Evolutionary conservation across 2,888 invertebrate species (phyloP).

Genomic region (Xiphydria camelus): DNA sequence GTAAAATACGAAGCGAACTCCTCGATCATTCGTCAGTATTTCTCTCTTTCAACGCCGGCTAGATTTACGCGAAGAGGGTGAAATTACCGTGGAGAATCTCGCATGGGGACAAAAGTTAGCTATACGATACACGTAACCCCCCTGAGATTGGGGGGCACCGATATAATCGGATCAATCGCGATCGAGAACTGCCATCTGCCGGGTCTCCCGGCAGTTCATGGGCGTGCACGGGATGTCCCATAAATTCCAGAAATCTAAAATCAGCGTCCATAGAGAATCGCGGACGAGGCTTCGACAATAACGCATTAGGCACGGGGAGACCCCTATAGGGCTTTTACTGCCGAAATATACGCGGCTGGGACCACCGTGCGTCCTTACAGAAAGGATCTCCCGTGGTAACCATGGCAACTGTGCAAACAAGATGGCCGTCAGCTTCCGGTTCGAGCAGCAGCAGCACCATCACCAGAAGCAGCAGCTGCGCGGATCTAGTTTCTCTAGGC

Average conservation of each 20-base stretch:
- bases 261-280: constrained; percentile 43
- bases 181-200: constrained; percentile 47
- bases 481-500: constrained; percentile 51
- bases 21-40: no score
- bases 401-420: constrained; percentile 58
- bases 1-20: no score
- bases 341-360: constrained; percentile 15
- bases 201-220: no score
- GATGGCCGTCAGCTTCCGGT: constrained; percentile 57
- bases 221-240: no score
- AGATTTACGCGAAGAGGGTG: no score
- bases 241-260: constrained; percentile 56
- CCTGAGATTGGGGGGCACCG: no score
- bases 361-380: constrained; percentile 34
- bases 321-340: constrained; percentile 36
- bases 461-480: no score
- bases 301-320: constrained; percentile 41
- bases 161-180: constrained; percentile 52
- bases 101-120: no score
- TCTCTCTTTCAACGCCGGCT: no score
- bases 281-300: constrained; percentile 36
- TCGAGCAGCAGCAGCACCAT: constrained; percentile 34
- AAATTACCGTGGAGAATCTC: no score
- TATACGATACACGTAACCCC: no score
- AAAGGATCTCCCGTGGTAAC: constrained; percentile 53